A percentile compares a stretch with the other conserved stretches of the same genome.
Conservation (phyloP, 1,140 invertebrate species). For the Trichonephila clavipes region DNA sequence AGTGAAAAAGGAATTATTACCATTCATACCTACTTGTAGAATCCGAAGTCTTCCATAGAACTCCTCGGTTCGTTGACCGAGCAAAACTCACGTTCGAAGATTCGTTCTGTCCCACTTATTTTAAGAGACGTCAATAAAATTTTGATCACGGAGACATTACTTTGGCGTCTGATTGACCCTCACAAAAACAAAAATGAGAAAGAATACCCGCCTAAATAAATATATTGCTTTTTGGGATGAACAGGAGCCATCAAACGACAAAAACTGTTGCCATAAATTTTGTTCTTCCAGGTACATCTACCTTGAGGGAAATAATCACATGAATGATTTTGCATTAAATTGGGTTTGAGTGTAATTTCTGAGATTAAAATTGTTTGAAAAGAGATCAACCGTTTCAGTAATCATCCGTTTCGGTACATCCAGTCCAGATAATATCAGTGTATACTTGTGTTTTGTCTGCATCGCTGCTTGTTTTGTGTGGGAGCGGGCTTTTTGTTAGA, state of each 20-base stretch:
- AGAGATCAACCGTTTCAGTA: slow-evolving; percentile 1
- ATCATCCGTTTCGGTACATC: not conserved
- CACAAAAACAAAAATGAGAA: not conserved
- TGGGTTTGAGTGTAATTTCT: not conserved
- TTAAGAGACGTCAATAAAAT: slow-evolving; percentile 36
- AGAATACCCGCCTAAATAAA: not conserved
- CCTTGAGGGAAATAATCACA: not conserved
- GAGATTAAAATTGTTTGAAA: slow-evolving; percentile 9
- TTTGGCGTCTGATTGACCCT: not conserved
- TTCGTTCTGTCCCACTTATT: slow-evolving; percentile 47
- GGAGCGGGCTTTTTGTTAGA: not conserved
- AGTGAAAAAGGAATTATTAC: not conserved
- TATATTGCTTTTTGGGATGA: not conserved
- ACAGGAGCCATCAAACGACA: not conserved
- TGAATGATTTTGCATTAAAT: slow-evolving; percentile 9
- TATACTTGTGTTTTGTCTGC: not conserved
- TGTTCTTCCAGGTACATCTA: not conserved
- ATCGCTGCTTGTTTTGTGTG: not conserved
- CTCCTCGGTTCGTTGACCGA: not conserved
- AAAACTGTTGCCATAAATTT: slow-evolving; percentile 1
- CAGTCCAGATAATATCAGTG: not conserved
- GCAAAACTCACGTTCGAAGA: slow-evolving; percentile 4
- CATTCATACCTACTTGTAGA: not conserved
- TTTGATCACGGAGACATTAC: slow-evolving; percentile 17
- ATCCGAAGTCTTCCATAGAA: not conserved